These are phyloP conservation scores for Paraescarpia echinospica DNA, from an alignment of 1,140 invertebrate genomes.

Conservation along the genomic window DNA sequence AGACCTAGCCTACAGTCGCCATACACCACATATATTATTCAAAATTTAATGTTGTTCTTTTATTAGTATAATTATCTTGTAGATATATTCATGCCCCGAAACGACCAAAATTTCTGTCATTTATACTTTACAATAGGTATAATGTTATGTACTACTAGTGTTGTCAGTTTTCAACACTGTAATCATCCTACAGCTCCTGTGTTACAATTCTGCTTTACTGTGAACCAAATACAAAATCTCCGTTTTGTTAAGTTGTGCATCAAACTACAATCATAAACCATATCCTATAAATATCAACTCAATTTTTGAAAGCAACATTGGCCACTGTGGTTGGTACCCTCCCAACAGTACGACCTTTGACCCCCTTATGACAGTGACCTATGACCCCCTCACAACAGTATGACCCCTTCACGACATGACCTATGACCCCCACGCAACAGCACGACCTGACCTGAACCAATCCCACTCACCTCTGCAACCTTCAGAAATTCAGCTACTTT, in stretches of 20 bases:
- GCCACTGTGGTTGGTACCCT: neutral
- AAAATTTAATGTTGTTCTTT: neutral
- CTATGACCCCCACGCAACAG: neutral
- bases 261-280: neutral
- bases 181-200: neutral
- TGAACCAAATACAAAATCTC: neutral
- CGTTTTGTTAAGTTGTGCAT: neutral
- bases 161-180: neutral
- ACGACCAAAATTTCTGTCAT: neutral
- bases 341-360: neutral
- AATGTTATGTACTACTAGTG: neutral
- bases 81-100: neutral
- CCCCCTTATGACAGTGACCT: too few relatives aligned
- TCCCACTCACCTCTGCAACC: constrained; percentile 78
- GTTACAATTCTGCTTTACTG: neutral
- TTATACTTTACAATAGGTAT: neutral
- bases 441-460: neutral
- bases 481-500: constrained; percentile 97
- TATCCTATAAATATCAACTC: too few relatives aligned
- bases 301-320: too few relatives aligned
- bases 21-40: neutral
- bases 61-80: neutral
- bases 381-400: too few relatives aligned
- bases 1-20: neutral
- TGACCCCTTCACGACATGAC: too few relatives aligned